Conservation (phyloP, 2,888 invertebrate genomes). For the Stictocephala bisonia region DNA sequence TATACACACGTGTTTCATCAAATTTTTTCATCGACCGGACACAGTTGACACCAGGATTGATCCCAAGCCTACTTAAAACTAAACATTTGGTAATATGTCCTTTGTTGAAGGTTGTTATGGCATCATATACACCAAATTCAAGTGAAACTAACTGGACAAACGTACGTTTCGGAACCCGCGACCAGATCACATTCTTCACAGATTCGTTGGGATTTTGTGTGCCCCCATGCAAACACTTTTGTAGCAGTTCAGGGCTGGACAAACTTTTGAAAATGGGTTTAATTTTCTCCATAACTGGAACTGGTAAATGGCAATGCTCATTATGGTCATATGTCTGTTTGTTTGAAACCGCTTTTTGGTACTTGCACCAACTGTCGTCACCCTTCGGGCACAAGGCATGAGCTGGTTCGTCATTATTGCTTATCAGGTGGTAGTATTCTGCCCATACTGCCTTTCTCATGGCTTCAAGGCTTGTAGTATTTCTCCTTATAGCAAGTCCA, state of each 20-base stretch:
- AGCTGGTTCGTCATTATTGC: background rate
- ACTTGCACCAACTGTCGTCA: background rate
- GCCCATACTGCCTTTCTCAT: background rate
- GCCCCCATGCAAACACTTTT: too few species aligned
- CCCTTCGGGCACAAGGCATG: background rate
- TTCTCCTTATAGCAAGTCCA: background rate
- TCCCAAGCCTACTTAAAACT: conserved; percentile 4
- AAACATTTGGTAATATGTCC: conserved; percentile 11
- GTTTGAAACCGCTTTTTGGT: background rate
- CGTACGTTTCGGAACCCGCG: conserved; percentile 10
- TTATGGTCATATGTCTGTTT: background rate
- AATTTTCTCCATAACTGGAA: too few species aligned
- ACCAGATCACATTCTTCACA: too few species aligned
- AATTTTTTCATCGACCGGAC: background rate
- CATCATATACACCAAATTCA: background rate
- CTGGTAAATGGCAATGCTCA: too few species aligned
- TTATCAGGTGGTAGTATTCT: background rate
- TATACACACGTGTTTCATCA: background rate
- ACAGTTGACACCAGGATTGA: background rate
- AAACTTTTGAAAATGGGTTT: too few species aligned
- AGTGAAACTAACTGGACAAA: background rate
- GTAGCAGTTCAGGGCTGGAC: too few species aligned
- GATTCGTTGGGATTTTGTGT: too few species aligned
- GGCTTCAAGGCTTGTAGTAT: background rate
- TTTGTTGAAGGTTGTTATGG: background rate